Evolutionary conservation across 2,113 vertebrate species (phyloP).

Genomic region (Macrotus californicus): DNA sequence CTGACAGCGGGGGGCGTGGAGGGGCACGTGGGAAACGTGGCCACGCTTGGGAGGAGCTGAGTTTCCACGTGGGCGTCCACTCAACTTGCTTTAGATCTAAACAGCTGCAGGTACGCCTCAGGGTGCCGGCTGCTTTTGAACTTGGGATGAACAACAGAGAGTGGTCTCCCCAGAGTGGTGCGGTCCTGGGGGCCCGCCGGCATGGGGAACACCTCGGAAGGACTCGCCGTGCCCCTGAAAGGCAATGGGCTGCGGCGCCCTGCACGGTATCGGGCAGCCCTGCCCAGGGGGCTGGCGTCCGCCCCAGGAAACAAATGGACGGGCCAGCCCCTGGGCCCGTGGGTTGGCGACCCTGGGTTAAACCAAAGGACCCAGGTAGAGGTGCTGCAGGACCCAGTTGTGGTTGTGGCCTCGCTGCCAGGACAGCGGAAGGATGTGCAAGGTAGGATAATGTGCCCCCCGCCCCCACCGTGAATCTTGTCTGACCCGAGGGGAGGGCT

Average conservation of each 20-base stretch:
- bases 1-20: rapidly evolving
- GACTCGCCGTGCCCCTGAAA: rapidly evolving
- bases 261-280: rapidly evolving
- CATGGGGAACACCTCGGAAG: rapidly evolving
- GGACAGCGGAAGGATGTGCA: too few relatives aligned
- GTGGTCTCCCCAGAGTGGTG: rapidly evolving
- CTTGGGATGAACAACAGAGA: rapidly evolving
- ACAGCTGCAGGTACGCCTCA: rapidly evolving
- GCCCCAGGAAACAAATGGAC: rapidly evolving
- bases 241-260: rapidly evolving
- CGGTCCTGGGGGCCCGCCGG: rapidly evolving
- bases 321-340: rapidly evolving
- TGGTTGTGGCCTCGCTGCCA: neutral
- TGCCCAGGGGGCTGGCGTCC: rapidly evolving
- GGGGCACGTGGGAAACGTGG: rapidly evolving
- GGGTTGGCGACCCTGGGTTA: too few relatives aligned
- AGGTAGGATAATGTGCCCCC: neutral
- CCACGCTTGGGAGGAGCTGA: rapidly evolving
- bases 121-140: rapidly evolving
- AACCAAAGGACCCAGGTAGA: neutral
- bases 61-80: neutral
- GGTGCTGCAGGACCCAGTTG: rapidly evolving
- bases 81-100: neutral
- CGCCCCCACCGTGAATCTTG: rapidly evolving
- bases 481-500: neutral